Evolutionary conservation across 2,888 invertebrate genomes (phyloP).

Genomic region (Watsonalla cultraria): DNA sequence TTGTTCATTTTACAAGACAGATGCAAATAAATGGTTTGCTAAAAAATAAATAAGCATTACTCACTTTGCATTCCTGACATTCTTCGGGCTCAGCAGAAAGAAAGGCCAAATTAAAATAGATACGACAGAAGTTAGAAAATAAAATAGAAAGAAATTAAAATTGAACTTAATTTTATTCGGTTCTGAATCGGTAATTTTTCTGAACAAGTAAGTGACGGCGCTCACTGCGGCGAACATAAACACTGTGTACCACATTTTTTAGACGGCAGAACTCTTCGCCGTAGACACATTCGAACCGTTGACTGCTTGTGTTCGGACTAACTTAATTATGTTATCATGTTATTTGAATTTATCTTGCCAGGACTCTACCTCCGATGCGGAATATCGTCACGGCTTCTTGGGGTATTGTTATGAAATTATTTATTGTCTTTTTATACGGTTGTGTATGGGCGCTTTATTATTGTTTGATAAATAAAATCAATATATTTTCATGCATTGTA

Average conservation of each 20-base stretch:
- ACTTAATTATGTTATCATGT: conserved; percentile 17
- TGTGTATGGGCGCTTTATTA: background rate
- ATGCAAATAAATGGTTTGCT: background rate
- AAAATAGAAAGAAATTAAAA: conserved; percentile 42
- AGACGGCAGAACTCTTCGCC: conserved; percentile 8
- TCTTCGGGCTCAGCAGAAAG: conserved; percentile 49
- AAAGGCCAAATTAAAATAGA: conserved; percentile 44
- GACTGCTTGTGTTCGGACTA: conserved; percentile 29
- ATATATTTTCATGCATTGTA: too few species aligned
- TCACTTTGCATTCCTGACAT: conserved; percentile 63
- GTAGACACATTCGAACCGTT: conserved; percentile 27
- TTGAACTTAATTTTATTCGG: conserved; percentile 48
- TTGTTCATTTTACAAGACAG: too few species aligned
- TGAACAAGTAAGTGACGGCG: conserved; percentile 36
- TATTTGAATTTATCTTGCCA: conserved; percentile 17
- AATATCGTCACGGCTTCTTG: conserved; percentile 7
- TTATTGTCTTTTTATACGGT: background rate
- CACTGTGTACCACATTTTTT: conserved; percentile 49
- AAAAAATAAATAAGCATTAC: conserved; percentile 22
- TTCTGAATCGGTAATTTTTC: conserved; percentile 40
- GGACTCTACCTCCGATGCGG: conserved; percentile 12
- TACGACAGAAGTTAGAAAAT: conserved; percentile 30
- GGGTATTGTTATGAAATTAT: background rate
- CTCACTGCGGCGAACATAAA: conserved; percentile 33
- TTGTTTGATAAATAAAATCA: background rate